A percentile compares a stretch with the other conserved stretches of the same genome.
Conservation (phyloP, 2,888 invertebrate species). For the Drosophila merina region DNA sequence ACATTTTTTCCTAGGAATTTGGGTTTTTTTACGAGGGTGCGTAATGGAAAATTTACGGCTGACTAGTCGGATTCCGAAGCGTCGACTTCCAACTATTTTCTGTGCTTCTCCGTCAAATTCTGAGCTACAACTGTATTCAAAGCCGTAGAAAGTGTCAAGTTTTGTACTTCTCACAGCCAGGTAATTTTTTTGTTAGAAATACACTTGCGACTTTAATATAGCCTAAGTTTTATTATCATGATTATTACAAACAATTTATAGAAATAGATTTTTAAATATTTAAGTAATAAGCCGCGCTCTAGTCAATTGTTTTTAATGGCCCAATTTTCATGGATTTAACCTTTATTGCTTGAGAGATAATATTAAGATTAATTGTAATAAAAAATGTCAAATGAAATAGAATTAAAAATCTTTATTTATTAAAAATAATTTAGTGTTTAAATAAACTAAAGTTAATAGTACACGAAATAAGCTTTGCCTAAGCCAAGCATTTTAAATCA, state of each 20-base stretch:
- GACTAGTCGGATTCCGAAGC: neutral
- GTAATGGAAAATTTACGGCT: neutral
- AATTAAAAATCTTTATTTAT: constrained; percentile 7
- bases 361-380: neutral
- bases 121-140: constrained; percentile 67
- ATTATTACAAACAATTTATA: neutral
- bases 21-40: neutral
- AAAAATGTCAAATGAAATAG: neutral
- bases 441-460: constrained; percentile 14
- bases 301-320: neutral
- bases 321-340: neutral
- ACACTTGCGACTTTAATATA: neutral
- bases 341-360: neutral
- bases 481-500: constrained; percentile 39
- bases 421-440: constrained; percentile 16
- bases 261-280: neutral
- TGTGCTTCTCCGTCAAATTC: constrained; percentile 68
- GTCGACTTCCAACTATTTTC: neutral
- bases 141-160: constrained; percentile 18
- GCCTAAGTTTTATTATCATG: neutral
- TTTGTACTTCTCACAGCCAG: constrained; percentile 63
- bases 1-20: neutral
- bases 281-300: neutral
- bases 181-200: constrained; percentile 23
- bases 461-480: constrained; percentile 19